Base-by-base conservation (phyloP, 2,888 invertebrate genomes). In the Diarsia rubi region DNA sequence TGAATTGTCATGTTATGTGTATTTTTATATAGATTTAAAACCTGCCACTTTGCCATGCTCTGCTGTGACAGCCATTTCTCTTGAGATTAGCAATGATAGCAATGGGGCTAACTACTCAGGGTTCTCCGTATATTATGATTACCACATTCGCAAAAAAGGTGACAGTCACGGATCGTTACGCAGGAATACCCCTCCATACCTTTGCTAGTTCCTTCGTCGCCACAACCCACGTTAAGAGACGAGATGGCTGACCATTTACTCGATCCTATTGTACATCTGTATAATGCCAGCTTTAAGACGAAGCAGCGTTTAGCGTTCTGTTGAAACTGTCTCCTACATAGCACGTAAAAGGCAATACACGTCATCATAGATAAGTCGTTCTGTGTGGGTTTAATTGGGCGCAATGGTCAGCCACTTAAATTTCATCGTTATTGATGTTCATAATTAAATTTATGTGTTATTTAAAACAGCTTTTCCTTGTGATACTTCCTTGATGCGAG, bases 301-400 rank as follows among this genome's bases (percentile, higher is more conserved):
- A 6, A 8, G 54, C 11, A 31, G 31, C 27, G 57, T 27, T 66
- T 14, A 42, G 37, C n/a, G n/a, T 49, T 59, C 9, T 27, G 52
- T 67, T 44, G 63, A 63, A 69, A 54, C 63, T 79, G 63, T 69
- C 62, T 52, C 47, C 65, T 71, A 67, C 11, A 65, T 45, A 64
- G 52, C 63, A 45, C 86, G 12, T 80, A 86, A 70, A 85, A 82
- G 86, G 86, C 64, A 67, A 62, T 72, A 60, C 76, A 79, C 83
- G 75, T 83, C 74, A 62, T 72, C 57, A 74, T 78, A 78, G 79
- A 72, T 74, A 79, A 75, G 71, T 73, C 66, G 68, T 59, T 66
- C 31, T 27, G 62, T 71, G 72, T 85, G 81, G 81, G 85, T 73
- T 76, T 83, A 63, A 81, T 81, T 75, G 73, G 74, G 37, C 63